Evolutionary conservation across 2,888 invertebrate species (phyloP).

Genomic region (Cecidostiba fungosa): DNA sequence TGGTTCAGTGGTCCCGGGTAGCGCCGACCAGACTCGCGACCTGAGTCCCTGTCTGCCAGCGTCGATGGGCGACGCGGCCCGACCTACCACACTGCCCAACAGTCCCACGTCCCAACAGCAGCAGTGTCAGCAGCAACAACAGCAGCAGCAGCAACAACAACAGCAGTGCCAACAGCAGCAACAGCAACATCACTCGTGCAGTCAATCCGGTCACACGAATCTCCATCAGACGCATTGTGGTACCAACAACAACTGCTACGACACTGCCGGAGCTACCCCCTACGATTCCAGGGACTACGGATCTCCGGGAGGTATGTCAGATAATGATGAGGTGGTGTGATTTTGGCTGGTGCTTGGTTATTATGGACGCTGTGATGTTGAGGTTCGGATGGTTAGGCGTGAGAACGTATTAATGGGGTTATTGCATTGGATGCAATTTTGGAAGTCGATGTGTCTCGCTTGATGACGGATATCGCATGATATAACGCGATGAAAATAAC

Average conservation of each 20-base stretch:
- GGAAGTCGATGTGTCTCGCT: too few relatives aligned
- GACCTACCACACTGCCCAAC: slow-evolving; percentile 82
- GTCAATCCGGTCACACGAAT: slow-evolving; percentile 70
- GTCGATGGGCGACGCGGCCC: slow-evolving; percentile 82
- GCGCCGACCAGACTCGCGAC: slow-evolving; percentile 86
- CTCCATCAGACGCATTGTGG: slow-evolving; percentile 78
- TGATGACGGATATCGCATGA: too few relatives aligned
- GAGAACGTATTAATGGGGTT: too few relatives aligned
- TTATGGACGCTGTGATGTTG: not conserved
- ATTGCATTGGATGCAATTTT: too few relatives aligned
- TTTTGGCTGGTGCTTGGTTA: not conserved
- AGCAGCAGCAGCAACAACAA: slow-evolving; percentile 81
- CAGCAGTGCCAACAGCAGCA: slow-evolving; percentile 73
- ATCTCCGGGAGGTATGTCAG: slow-evolving; percentile 76
- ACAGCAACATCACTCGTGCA: slow-evolving; percentile 46
- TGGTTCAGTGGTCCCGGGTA: slow-evolving; percentile 76
- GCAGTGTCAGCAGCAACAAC: slow-evolving; percentile 82
- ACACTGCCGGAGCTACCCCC: slow-evolving; percentile 79
- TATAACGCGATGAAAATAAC: too few relatives aligned
- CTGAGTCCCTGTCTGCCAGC: slow-evolving; percentile 88
- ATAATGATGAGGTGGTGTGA: not conserved
- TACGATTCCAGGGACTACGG: slow-evolving; percentile 79
- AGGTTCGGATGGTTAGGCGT: too few relatives aligned
- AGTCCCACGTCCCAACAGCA: slow-evolving; percentile 72
- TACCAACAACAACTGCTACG: slow-evolving; percentile 82